phyloP scores from a whole-genome alignment of 2,113 vertebrate species.

The Protobothrops flavoviridis region DNA sequence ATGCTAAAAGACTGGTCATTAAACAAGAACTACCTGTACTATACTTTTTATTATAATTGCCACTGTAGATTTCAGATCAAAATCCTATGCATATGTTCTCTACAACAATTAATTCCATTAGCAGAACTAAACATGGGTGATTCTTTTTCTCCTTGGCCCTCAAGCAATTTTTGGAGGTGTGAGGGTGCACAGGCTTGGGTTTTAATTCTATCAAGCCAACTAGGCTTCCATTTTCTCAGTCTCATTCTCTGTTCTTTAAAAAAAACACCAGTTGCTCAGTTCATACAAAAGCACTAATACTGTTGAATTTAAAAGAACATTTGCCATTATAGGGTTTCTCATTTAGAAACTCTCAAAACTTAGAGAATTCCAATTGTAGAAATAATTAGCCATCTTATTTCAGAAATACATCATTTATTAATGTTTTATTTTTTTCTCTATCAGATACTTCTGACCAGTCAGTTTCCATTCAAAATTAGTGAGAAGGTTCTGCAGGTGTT shows the following conservation, averaged over 20 bases:
- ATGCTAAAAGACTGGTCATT: neutral
- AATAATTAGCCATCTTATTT: neutral
- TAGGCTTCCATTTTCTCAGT: neutral
- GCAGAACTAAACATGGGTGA: neutral
- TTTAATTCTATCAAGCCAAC: neutral
- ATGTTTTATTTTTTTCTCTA: slow-evolving; percentile 41
- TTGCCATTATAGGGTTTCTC: neutral
- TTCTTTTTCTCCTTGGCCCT: neutral
- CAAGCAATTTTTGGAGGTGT: neutral
- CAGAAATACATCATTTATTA: slow-evolving; percentile 24
- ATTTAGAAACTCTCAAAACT: neutral
- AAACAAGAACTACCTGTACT: neutral
- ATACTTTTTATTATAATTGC: neutral
- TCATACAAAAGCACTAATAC: neutral
- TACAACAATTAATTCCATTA: neutral
- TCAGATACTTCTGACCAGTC: slow-evolving; percentile 84
- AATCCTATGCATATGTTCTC: neutral
- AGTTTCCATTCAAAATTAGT: slow-evolving; percentile 88
- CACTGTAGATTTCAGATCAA: neutral
- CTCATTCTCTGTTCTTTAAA: neutral
- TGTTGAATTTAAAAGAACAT: neutral
- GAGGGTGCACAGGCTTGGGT: neutral
- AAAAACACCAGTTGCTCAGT: neutral
- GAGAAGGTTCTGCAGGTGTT: slow-evolving; percentile 89
- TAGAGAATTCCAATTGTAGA: neutral